Percentiles rank a stretch among this genome's conserved stretches.
These are phyloP conservation scores for Drosophila kohkoa DNA, from an alignment of 1,140 invertebrate species.

Conservation along the genomic window DNA sequence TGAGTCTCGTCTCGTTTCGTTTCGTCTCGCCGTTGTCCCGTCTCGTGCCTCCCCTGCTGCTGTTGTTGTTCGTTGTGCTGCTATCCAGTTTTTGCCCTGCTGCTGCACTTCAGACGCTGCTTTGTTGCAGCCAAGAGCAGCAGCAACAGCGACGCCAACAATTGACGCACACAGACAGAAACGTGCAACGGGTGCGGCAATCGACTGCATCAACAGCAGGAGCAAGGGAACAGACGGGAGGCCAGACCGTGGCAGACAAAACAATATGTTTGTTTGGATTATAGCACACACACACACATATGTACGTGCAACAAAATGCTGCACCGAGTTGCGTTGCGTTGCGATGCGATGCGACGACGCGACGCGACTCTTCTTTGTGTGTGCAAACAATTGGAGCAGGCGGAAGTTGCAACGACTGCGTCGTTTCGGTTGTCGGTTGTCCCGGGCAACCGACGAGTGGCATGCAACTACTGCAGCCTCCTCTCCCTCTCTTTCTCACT, in stretches of 20 bases:
- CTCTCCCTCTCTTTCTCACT: no score
- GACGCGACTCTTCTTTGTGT: constrained; percentile 75
- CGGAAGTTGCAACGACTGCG: constrained; percentile 72
- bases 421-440: constrained; percentile 24
- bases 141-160: constrained; percentile 51
- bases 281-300: constrained; percentile 49
- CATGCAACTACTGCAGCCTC: neutral
- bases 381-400: constrained; percentile 82
- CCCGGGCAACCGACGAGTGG: constrained; percentile 47
- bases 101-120: constrained; percentile 73
- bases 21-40: constrained; percentile 28
- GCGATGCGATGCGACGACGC: constrained; percentile 49
- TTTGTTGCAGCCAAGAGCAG: constrained; percentile 51
- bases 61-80: neutral
- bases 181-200: constrained; percentile 34
- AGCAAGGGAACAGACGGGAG: neutral
- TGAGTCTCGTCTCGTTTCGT: constrained; percentile 50
- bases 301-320: neutral
- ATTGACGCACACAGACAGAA: constrained; percentile 71
- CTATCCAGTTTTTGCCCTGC: no score
- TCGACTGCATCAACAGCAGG: constrained; percentile 5
- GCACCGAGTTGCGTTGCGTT: constrained; percentile 17
- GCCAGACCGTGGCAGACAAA: constrained; percentile 79
- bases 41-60: neutral
- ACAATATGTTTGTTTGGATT: constrained; percentile 84